These are phyloP conservation scores for Bolinopsis microptera DNA, from an alignment of 37 sponge, comb jelly and placozoan species.

Conservation along the genomic window DNA sequence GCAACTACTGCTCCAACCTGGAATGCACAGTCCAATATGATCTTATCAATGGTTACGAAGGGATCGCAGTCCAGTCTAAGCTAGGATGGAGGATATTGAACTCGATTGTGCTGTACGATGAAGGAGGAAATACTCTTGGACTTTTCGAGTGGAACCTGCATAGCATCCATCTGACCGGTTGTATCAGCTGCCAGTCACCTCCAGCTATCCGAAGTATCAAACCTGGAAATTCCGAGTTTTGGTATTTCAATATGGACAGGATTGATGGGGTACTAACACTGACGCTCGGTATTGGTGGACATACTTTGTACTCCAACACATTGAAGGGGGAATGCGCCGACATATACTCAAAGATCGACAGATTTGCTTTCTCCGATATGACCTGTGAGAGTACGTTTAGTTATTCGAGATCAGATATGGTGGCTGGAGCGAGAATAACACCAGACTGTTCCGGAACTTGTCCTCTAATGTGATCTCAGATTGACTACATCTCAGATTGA, in stretches of 20 bases:
- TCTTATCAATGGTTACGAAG: not conserved
- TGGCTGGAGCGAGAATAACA: not conserved
- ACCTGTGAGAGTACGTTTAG: not conserved
- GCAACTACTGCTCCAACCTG: not conserved
- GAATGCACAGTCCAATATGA: not conserved
- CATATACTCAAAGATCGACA: not conserved
- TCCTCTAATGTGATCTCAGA: too few species aligned
- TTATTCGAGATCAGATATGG: not conserved
- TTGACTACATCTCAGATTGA: not conserved
- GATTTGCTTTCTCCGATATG: not conserved
- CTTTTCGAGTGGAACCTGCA: not conserved
- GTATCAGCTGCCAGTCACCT: not conserved
- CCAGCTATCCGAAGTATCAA: not conserved
- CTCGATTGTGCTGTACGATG: slow-evolving; percentile 17
- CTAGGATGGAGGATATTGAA: not conserved
- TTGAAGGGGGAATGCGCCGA: slow-evolving; percentile 10
- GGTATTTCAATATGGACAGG: not conserved
- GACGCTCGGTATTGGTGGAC: not conserved
- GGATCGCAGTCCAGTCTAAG: not conserved
- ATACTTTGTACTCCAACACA: not conserved
- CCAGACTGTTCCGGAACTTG: not conserved
- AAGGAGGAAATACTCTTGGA: slow-evolving; percentile 6
- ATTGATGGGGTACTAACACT: not conserved
- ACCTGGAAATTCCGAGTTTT: not conserved
- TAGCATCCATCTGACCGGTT: not conserved